Conservation (phyloP, 2,888 invertebrate genomes). For the Perizoma affinitatum region DNA sequence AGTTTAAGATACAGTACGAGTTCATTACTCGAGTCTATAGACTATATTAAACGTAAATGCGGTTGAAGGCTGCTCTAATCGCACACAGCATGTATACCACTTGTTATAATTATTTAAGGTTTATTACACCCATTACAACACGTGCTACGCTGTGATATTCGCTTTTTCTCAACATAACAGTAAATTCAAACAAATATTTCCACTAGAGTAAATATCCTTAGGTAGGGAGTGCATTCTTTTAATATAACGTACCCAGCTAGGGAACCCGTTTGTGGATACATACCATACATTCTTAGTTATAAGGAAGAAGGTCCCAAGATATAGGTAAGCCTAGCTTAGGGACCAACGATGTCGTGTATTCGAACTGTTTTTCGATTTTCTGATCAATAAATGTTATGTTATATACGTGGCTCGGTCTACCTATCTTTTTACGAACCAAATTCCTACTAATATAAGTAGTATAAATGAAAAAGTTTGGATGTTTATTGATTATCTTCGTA, state of each 20-base stretch:
- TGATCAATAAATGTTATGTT: no score
- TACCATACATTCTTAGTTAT: no score
- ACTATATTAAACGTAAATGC: conserved; percentile 25
- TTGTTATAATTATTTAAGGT: conserved; percentile 57
- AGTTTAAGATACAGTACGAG: conserved; percentile 61
- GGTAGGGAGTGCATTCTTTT: neutral
- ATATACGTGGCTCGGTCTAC: no score
- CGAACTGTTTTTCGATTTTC: no score
- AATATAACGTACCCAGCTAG: neutral
- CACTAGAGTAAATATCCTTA: neutral
- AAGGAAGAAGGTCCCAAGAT: no score
- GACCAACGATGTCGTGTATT: no score
- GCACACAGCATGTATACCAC: conserved; percentile 35
- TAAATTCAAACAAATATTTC: conserved; percentile 28
- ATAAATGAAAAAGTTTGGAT: no score
- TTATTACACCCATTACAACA: conserved; percentile 56
- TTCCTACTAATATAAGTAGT: no score
- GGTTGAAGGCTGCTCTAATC: conserved; percentile 33
- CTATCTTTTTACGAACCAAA: no score
- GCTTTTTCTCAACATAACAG: conserved; percentile 45
- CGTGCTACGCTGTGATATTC: conserved; percentile 54
- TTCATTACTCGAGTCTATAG: conserved; percentile 59
- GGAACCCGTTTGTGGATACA: neutral
- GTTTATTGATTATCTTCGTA: no score
- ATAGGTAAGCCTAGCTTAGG: no score